Evolutionary conservation across 2,113 vertebrate species (phyloP), one percentile per base, ranked within the genome.

Genomic region (Dunckerocampus dactyliophorus): DNA sequence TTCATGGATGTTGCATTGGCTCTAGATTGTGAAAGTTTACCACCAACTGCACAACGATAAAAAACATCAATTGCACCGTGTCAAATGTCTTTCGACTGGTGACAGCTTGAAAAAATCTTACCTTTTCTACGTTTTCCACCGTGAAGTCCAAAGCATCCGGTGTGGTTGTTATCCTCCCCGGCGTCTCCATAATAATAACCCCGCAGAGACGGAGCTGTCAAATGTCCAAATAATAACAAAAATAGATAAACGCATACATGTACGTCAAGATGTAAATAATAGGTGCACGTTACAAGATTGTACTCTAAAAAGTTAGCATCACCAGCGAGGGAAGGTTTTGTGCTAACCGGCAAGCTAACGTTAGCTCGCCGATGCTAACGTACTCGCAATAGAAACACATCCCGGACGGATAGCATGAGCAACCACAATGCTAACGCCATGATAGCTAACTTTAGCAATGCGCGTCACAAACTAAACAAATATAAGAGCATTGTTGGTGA

Each of bases 61-160:
- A 43, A 43, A 14, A 14, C 39, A 43, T 14, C 13, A 43, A 13
- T 9, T 39, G 37, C 37, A 39, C 9, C 37, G 37, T 39, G 37
- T 39, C 10, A 39, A 39, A 39, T 39, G 37, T 10, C 37, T 39
- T 8, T 11, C 2, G 37, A 39, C 10, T 39, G 1, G 3, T 39
- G 9, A 19, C 15, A 43, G n/a, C 16, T 39, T 16, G 6, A 53
- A 53, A 39, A 2, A 13, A 12, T 24, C 89, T 82, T 82, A 96
- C 95, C 93, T 97, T 95, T 82, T 97, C 95, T 76, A 97, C 95
- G 86, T 98, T 98, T 67, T 96, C 95, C 91, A 98, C 94, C 3
- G 94, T 96, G 88, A 96, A 95, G 88, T 97, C 95, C 87, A 95
- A 85, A 73, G 85, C 80, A 63, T 89, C 92, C 83, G 87, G 76